A percentile compares a stretch with the other conserved stretches of the same genome.
phyloP scores from a whole-genome alignment of 2,888 invertebrate genomes.

The Nemotelus nigrinus region DNA sequence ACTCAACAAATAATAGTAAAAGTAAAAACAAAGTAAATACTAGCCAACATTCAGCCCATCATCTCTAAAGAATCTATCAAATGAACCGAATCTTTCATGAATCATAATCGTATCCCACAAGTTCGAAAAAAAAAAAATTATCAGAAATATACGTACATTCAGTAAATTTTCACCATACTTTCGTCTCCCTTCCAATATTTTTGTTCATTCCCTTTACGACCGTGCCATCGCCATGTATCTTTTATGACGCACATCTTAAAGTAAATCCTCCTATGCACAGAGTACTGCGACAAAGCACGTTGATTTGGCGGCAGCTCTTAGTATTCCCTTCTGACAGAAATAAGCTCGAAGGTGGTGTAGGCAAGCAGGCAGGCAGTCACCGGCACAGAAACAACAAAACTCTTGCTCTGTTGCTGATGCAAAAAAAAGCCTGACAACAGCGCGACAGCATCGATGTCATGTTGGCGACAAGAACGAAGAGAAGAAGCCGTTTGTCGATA shows the following conservation, averaged over 20 bases:
- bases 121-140: too few relatives aligned
- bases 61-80: too few relatives aligned
- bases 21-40: too few relatives aligned
- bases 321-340: conserved; percentile 37
- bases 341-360: conserved; percentile 24
- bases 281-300: background rate
- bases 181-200: background rate
- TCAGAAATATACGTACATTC: background rate
- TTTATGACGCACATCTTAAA: conserved; percentile 41
- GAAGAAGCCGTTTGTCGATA: conserved; percentile 2
- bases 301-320: background rate
- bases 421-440: conserved; percentile 28
- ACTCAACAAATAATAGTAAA: too few relatives aligned
- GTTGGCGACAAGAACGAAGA: conserved; percentile 18
- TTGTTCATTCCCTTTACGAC: conserved; percentile 4
- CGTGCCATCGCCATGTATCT: background rate
- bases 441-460: background rate
- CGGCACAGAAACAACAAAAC: conserved; percentile 11
- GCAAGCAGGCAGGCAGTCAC: background rate
- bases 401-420: background rate
- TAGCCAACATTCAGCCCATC: too few relatives aligned
- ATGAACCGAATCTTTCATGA: too few relatives aligned
- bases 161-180: background rate
- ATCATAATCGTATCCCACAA: too few relatives aligned
- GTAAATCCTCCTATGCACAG: conserved; percentile 32